Conservation (phyloP, 2,113 vertebrate genomes). For the Stegostoma tigrinum region DNA sequence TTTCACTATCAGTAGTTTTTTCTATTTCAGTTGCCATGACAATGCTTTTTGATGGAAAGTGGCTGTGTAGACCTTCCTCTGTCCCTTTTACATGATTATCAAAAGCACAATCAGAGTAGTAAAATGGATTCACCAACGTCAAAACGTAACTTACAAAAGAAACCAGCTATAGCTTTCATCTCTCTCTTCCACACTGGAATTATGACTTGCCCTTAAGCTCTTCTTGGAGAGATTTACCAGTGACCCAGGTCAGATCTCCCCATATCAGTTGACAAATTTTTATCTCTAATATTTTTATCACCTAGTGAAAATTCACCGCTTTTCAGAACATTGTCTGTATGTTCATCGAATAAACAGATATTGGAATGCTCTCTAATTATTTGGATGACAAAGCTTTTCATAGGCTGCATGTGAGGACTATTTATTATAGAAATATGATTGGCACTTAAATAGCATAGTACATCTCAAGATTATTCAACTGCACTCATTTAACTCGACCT, state of each 20-base stretch:
- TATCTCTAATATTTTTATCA: constrained; percentile 67
- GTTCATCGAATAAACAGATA: background rate
- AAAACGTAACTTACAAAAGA: constrained; percentile 49
- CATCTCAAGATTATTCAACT: background rate
- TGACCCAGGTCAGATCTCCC: constrained; percentile 75
- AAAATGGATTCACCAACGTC: constrained; percentile 56
- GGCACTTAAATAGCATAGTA: constrained; percentile 12
- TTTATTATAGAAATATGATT: background rate
- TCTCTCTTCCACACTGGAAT: constrained; percentile 74
- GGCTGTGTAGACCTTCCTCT: constrained; percentile 48
- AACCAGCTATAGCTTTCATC: constrained; percentile 57
- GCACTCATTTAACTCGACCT: background rate
- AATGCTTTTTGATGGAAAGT: constrained; percentile 41
- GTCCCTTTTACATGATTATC: constrained; percentile 50
- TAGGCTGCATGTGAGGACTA: background rate
- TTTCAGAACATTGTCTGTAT: constrained; percentile 46
- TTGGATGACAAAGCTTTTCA: constrained; percentile 19
- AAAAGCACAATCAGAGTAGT: constrained; percentile 61
- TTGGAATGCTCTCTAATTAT: constrained; percentile 8
- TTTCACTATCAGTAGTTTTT: constrained; percentile 47
- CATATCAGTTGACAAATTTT: constrained; percentile 70
- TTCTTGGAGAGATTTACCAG: constrained; percentile 73
- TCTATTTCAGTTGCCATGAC: constrained; percentile 50
- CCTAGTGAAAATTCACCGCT: constrained; percentile 50
- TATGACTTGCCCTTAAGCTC: constrained; percentile 68